These are phyloP conservation scores for Barbus barbus DNA, from an alignment of 2,113 vertebrate genomes.

Conservation along the genomic window DNA sequence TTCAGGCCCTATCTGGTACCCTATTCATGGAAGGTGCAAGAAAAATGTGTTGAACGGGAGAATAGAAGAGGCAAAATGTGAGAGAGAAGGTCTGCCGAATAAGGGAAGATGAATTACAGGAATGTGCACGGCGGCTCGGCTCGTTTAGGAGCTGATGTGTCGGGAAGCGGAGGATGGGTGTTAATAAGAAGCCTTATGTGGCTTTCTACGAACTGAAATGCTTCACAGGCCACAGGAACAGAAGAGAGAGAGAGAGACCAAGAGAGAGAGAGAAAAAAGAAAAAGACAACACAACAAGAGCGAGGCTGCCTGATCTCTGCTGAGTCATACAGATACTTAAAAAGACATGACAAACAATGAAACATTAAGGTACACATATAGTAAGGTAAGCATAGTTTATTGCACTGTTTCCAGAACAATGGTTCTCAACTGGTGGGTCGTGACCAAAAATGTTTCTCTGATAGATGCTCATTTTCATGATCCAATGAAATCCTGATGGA, in stretches of 20 bases:
- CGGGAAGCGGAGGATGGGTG: slow-evolving; percentile 40
- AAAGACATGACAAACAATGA: background rate
- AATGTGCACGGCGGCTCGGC: slow-evolving; percentile 23
- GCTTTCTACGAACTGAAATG: slow-evolving; percentile 40
- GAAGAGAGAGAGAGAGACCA: background rate
- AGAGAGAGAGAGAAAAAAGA: background rate
- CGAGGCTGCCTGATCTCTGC: slow-evolving; percentile 18
- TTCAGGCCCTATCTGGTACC: background rate
- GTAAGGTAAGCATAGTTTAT: background rate
- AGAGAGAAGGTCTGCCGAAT: slow-evolving; percentile 28
- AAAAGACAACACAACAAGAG: background rate
- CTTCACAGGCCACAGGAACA: slow-evolving; percentile 12
- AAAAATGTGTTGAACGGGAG: background rate
- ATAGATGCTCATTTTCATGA: background rate
- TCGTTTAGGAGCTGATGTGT: slow-evolving; percentile 57
- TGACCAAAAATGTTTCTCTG: background rate
- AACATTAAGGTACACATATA: slow-evolving; percentile 16
- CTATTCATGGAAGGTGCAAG: slow-evolving; percentile 2
- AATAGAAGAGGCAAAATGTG: slow-evolving; percentile 26
- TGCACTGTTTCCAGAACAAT: background rate
- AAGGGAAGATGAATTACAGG: slow-evolving; percentile 49
- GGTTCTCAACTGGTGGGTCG: background rate
- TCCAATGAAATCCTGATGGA: background rate
- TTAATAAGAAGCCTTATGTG: slow-evolving; percentile 52
- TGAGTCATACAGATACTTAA: slow-evolving; percentile 16